These are phyloP conservation scores for Steromphala cineraria DNA, from an alignment of 2,888 invertebrate genomes.

Conservation along the genomic window DNA sequence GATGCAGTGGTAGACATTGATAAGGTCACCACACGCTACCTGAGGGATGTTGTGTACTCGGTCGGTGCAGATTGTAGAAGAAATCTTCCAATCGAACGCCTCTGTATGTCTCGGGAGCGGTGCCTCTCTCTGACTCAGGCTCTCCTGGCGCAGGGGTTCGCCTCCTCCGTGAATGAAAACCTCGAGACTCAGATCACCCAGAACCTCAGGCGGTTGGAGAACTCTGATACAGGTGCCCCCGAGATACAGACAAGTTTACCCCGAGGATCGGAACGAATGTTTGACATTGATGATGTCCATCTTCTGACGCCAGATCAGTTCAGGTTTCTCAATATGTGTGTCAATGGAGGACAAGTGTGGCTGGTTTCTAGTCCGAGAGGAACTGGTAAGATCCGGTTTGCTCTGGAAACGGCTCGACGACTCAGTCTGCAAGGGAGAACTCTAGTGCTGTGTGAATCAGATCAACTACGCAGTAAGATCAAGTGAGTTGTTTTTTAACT, in stretches of 20 bases:
- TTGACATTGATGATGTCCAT: not conserved
- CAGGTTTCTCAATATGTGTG: not conserved
- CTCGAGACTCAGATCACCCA: not conserved
- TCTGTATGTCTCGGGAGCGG: not conserved
- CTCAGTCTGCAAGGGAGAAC: not conserved
- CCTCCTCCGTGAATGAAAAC: not conserved
- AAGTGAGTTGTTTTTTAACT: not conserved
- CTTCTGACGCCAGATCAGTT: not conserved
- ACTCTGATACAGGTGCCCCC: not conserved
- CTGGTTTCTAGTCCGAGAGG: not conserved
- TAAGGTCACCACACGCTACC: not conserved
- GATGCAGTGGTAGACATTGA: not conserved
- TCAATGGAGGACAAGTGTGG: not conserved
- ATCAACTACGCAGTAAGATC: not conserved
- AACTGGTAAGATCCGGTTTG: conserved; percentile 8
- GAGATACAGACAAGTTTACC: not conserved
- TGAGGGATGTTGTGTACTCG: not conserved
- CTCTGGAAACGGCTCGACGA: not conserved
- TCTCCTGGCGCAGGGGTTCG: not conserved
- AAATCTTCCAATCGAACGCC: not conserved
- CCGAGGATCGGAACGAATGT: not conserved
- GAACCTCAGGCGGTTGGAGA: too few species aligned
- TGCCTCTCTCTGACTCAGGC: not conserved
- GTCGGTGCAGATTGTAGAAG: not conserved
- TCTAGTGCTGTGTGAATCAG: conserved; percentile 3